A percentile compares a stretch with the other conserved stretches of the same genome.
phyloP scores from a whole-genome alignment of 2,888 invertebrate genomes.

The Halictus quadricinctus region DNA sequence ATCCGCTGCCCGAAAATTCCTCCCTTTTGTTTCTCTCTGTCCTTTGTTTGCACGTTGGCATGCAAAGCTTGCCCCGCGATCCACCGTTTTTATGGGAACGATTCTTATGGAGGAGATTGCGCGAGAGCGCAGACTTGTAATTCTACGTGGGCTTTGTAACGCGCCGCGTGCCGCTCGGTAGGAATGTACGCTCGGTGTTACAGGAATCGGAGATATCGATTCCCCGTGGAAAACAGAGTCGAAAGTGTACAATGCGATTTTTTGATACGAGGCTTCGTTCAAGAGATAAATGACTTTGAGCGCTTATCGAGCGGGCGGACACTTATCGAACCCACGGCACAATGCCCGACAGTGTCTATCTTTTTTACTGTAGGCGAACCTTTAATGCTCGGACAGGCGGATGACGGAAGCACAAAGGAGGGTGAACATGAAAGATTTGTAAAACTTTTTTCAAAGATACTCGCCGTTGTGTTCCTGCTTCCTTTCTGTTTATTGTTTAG shows the following conservation, averaged over 20 bases:
- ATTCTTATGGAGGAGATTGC: conserved; percentile 16
- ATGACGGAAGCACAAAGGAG: background rate
- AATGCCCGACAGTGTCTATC: background rate
- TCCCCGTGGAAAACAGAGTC: background rate
- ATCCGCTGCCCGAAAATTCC: conserved; percentile 52
- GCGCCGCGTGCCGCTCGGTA: background rate
- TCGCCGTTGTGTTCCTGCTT: background rate
- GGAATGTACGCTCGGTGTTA: background rate
- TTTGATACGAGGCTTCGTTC: background rate
- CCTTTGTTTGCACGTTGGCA: conserved; percentile 51
- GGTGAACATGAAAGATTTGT: background rate
- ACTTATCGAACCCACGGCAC: background rate
- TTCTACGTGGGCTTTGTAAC: conserved; percentile 16
- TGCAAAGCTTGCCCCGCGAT: conserved; percentile 36
- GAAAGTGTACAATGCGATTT: background rate
- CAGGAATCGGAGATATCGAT: background rate
- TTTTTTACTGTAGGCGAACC: background rate
- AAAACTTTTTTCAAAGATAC: background rate
- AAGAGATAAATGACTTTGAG: background rate
- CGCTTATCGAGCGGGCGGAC: background rate
- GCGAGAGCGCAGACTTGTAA: conserved; percentile 14
- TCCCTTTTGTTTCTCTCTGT: conserved; percentile 48
- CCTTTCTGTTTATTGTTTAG: background rate
- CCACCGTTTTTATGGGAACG: conserved; percentile 34
- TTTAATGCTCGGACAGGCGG: background rate